Evolutionary conservation across 2,113 vertebrate genomes (phyloP), one percentile per base, ranked within the genome.

Genomic region (Rhipidura dahli): DNA sequence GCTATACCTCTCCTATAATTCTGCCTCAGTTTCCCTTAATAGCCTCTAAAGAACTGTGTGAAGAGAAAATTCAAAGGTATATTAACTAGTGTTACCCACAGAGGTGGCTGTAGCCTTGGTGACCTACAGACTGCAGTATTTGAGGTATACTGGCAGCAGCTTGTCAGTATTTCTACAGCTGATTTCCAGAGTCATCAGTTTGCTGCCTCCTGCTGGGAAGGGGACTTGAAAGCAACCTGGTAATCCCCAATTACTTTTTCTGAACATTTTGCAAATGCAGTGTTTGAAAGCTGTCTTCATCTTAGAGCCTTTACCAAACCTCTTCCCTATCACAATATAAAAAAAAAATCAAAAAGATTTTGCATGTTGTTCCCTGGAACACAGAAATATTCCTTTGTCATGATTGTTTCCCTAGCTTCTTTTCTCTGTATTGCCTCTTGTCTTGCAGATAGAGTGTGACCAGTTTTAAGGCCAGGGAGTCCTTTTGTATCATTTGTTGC

Each of bases 151-250:
- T 35, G 24, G 45, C 69, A 56, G 35, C 10, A 5, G 45, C n/a
- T 57, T 65, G 30, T 27, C 37, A 3, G 15, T 37, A 23, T 44
- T 89, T 61, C 54, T 65, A 13, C n/a, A 15, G n/a, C 33, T 12
- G n/a, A 33, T 53, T 79, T 42, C 1, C 1, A 57, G 1, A 63
- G 13, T 28, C 9, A 1, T 79, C 40, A 33, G 3, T 37, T 89
- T 86, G 91, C 63, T 91, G 85, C 77, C 93, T 64, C 63, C 88
- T 89, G 63, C 72, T 89, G 93, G 93, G 28, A 44, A 68, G 20
- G 28, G 13, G 13, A 22, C 30, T 50, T 57, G 13, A 80, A 72
- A 54, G 53, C 49, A 72, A 49, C 11, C 26, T 59, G 22, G 10
- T 68, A 71, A 75, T 84, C 42, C 24, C 27, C 12, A 51, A 37